phyloP scores from a whole-genome alignment of 2,113 vertebrate genomes.

The Bos javanicus region DNA sequence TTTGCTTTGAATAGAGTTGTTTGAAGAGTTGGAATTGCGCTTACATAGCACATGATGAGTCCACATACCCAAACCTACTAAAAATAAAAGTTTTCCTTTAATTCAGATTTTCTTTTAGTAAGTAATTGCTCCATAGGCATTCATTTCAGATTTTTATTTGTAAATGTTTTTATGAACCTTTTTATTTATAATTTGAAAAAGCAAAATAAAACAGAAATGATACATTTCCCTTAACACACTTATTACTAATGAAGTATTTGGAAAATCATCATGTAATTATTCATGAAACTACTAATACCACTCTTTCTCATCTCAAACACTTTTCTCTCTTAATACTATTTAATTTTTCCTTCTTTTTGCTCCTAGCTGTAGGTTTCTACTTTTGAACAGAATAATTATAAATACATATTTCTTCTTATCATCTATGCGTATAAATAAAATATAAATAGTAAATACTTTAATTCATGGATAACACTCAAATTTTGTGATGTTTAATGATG shows the following conservation, averaged over 20 bases:
- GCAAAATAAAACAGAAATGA: background rate
- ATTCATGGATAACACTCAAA: background rate
- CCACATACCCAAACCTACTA: background rate
- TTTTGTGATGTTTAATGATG: background rate
- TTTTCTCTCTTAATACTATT: background rate
- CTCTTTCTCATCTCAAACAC: background rate
- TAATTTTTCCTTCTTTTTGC: background rate
- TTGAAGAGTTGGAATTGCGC: background rate
- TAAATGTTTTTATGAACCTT: background rate
- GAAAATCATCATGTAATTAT: background rate
- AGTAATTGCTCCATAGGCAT: background rate
- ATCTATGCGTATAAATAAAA: background rate
- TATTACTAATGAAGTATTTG: background rate
- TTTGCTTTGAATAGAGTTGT: background rate
- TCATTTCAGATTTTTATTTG: background rate
- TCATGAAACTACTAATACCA: background rate
- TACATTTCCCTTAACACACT: background rate
- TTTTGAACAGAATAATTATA: background rate
- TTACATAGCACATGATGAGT: background rate
- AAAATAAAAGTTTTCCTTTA: background rate
- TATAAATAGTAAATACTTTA: background rate
- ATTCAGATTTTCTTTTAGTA: background rate
- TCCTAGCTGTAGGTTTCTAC: background rate
- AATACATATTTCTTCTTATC: background rate
- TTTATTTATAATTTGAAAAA: background rate